phyloP scores from a whole-genome alignment of 2,888 invertebrate genomes.

The Drosophila austrosaltans region DNA sequence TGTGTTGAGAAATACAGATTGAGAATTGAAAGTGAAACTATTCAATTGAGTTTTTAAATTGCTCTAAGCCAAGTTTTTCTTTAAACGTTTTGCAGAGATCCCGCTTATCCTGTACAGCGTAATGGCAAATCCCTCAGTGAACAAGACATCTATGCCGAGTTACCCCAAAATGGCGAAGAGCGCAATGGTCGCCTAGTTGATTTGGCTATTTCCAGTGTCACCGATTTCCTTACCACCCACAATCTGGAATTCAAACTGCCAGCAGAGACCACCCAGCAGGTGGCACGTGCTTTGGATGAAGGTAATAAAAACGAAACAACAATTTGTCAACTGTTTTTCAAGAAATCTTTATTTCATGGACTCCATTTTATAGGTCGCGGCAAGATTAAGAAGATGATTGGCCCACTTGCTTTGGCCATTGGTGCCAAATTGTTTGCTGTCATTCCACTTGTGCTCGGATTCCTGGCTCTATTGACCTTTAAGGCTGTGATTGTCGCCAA shows the following conservation, averaged over 20 bases:
- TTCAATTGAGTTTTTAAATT: background rate
- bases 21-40: conserved; percentile 9
- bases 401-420: conserved; percentile 88
- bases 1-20: background rate
- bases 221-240: conserved; percentile 86
- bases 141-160: conserved; percentile 84
- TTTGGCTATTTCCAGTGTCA: conserved; percentile 85
- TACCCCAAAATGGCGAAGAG: conserved; percentile 85
- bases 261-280: conserved; percentile 86
- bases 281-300: conserved; percentile 90
- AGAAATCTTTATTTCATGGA: background rate
- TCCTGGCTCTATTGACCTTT: conserved; percentile 88
- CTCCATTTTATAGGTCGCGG: conserved; percentile 86
- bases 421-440: conserved; percentile 90
- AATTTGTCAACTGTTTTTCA: background rate
- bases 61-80: conserved; percentile 7
- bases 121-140: conserved; percentile 83
- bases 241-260: conserved; percentile 89
- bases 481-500: conserved; percentile 92
- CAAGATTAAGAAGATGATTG: conserved; percentile 90
- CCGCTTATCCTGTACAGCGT: conserved; percentile 78
- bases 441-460: conserved; percentile 88
- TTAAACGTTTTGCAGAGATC: conserved; percentile 79
- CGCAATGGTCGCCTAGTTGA: conserved; percentile 85
- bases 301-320: conserved; percentile 84